Evolutionary conservation across 2,113 vertebrate genomes (phyloP).

Genomic region (Planiliza haematocheilus): DNA sequence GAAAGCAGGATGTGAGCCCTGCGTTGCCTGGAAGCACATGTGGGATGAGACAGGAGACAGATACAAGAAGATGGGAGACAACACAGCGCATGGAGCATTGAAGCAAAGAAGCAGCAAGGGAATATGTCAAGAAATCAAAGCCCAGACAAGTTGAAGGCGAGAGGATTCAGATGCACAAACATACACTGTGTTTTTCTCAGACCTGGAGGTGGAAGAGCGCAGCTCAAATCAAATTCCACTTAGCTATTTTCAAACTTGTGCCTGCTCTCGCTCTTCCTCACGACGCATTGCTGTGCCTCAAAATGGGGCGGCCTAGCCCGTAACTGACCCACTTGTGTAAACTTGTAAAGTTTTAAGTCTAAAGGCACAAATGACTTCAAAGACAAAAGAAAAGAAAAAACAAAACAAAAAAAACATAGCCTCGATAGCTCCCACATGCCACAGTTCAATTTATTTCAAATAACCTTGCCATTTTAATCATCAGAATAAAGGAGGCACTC

Average conservation of each 20-base stretch:
- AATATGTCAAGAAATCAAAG: slow-evolving; percentile 86
- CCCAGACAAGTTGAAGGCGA: slow-evolving; percentile 81
- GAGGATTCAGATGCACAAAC: slow-evolving; percentile 79
- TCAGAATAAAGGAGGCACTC: too few relatives aligned
- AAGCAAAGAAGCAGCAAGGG: slow-evolving; percentile 82
- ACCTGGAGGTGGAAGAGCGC: slow-evolving; percentile 64
- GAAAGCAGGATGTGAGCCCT: slow-evolving; percentile 73
- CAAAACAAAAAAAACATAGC: neutral
- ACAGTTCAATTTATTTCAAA: neutral
- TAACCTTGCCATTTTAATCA: slow-evolving; percentile 5
- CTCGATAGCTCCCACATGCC: slow-evolving; percentile 6
- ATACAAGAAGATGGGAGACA: slow-evolving; percentile 81
- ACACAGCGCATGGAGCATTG: slow-evolving; percentile 77
- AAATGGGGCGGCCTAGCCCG: slow-evolving; percentile 43
- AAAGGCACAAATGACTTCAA: slow-evolving; percentile 12
- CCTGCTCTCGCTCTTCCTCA: slow-evolving; percentile 55
- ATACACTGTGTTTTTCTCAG: slow-evolving; percentile 70
- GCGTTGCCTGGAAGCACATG: slow-evolving; percentile 78
- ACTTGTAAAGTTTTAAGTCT: slow-evolving; percentile 31
- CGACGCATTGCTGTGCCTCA: slow-evolving; percentile 44
- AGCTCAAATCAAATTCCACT: slow-evolving; percentile 70
- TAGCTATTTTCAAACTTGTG: slow-evolving; percentile 69
- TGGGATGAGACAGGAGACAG: slow-evolving; percentile 80
- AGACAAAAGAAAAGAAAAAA: slow-evolving; percentile 3
- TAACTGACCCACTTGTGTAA: slow-evolving; percentile 62